phyloP scores from a whole-genome alignment of 2,797 vertebrate species.

The Sciurus carolinensis region DNA sequence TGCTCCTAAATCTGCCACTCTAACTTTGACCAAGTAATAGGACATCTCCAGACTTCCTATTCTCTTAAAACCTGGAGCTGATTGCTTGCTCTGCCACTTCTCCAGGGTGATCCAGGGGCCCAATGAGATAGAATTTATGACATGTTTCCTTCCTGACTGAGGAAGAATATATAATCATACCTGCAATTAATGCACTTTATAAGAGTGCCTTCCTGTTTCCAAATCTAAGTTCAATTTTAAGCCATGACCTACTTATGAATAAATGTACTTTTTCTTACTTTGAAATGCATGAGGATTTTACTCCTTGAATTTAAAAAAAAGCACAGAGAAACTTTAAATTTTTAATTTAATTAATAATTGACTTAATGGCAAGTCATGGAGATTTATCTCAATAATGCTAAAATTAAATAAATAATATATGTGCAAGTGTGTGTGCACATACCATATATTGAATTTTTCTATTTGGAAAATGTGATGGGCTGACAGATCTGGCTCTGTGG shows the following conservation, averaged over 20 bases:
- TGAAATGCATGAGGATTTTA: constrained; percentile 62
- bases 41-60: not conserved
- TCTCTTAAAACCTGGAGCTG: not conserved
- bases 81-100: not conserved
- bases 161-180: not conserved
- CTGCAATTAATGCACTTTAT: constrained; percentile 50
- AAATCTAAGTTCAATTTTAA: constrained; percentile 72
- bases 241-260: constrained; percentile 67
- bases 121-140: not conserved
- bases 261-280: constrained; percentile 60
- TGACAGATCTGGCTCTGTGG: too few relatives aligned
- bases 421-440: not conserved
- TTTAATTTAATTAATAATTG: constrained; percentile 76
- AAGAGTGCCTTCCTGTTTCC: constrained; percentile 67
- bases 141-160: not conserved
- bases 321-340: not conserved
- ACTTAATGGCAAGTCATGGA: constrained; percentile 46
- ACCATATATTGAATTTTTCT: not conserved
- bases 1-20: not conserved
- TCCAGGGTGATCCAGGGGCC: not conserved
- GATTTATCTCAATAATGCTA: constrained; percentile 52
- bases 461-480: not conserved
- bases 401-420: not conserved
- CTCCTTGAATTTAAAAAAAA: constrained; percentile 55
- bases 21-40: not conserved